A percentile compares a stretch with the other conserved stretches of the same genome.
Conservation (phyloP, 2,113 vertebrate genomes). For the Ibidorhyncha struthersii region DNA sequence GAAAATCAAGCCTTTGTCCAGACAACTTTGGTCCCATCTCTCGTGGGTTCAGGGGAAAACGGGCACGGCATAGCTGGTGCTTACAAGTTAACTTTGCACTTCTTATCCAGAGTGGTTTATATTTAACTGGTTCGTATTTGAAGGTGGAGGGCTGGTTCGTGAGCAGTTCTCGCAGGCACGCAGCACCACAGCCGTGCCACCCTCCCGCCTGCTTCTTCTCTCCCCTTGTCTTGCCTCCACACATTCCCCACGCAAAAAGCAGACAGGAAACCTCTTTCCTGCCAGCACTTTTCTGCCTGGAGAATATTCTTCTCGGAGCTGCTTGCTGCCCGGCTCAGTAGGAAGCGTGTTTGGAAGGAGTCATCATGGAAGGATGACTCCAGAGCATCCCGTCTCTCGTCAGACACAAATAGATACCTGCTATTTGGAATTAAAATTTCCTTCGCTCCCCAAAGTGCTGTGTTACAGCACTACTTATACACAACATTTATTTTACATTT, state of each 20-base stretch:
- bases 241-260: neutral
- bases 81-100: neutral
- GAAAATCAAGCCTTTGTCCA: neutral
- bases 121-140: no score
- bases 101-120: accelerated
- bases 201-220: neutral
- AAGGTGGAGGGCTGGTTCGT: neutral
- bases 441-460: neutral
- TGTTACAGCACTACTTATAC: neutral
- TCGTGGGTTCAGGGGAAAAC: neutral
- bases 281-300: neutral
- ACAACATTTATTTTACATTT: neutral
- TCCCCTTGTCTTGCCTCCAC: neutral
- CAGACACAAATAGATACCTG: neutral
- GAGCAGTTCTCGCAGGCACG: accelerated
- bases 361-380: neutral
- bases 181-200: neutral
- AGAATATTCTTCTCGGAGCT: accelerated
- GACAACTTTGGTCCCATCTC: accelerated
- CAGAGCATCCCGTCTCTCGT: accelerated
- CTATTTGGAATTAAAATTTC: neutral
- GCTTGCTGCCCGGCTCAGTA: neutral
- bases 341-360: neutral
- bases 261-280: neutral
- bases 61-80: accelerated